Percentiles rank a stretch among this genome's conserved stretches.
Evolutionary conservation across 2,797 vertebrate species (phyloP).

Genomic region (Myiotriccus ornatus): DNA sequence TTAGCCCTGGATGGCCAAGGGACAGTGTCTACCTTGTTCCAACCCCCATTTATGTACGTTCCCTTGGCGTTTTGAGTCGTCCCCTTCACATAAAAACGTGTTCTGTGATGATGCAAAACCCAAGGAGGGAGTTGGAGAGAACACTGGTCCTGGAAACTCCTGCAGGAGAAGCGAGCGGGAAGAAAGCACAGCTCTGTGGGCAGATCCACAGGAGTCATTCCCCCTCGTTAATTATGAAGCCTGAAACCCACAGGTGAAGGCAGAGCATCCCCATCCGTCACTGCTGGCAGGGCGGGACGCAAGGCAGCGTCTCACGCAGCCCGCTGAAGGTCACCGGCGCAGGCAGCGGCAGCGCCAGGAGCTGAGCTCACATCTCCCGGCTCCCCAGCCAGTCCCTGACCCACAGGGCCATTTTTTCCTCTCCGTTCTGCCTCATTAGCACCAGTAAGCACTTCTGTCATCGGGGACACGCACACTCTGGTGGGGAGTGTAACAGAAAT

Average conservation of each 20-base stretch:
- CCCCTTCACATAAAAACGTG: not conserved
- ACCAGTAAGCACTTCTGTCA: constrained; percentile 69
- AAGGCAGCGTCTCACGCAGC: not conserved
- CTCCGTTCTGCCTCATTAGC: constrained; percentile 67
- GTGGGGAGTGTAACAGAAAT: constrained; percentile 63
- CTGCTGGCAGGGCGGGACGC: not conserved
- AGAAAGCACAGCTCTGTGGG: fast-evolving
- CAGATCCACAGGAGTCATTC: not conserved
- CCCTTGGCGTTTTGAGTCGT: not conserved
- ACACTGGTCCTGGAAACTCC: fast-evolving
- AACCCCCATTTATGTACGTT: fast-evolving
- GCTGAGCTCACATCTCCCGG: constrained; percentile 66
- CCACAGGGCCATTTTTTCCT: constrained; percentile 67
- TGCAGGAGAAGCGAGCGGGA: fast-evolving
- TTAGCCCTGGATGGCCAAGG: not conserved
- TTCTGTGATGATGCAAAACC: not conserved
- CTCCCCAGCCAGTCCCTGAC: constrained; percentile 55
- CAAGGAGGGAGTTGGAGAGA: fast-evolving
- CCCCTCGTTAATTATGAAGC: fast-evolving
- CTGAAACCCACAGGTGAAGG: not conserved
- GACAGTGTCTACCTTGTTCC: fast-evolving
- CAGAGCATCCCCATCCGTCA: not conserved
- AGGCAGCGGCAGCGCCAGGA: constrained; percentile 23
- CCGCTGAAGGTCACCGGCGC: fast-evolving
- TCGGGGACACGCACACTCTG: constrained; percentile 64